phyloP scores from a whole-genome alignment of 2,797 vertebrate species.

The Amphiprion clarkii region DNA sequence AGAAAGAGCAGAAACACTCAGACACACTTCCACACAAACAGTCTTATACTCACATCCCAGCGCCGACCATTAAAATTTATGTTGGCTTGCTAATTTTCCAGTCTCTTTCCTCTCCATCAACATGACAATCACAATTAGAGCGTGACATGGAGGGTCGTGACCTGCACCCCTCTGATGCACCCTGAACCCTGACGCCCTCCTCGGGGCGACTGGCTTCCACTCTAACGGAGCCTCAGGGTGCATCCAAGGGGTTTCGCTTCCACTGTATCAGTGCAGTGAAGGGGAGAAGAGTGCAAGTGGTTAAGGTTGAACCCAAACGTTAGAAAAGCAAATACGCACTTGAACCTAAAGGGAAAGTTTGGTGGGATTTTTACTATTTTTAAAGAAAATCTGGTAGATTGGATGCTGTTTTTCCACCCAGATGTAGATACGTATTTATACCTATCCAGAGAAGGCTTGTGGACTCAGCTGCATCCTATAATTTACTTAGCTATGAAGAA shows the following conservation, averaged over 20 bases:
- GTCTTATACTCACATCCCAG: constrained; percentile 22
- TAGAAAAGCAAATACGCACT: background rate
- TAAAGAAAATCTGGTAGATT: background rate
- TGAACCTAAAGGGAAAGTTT: background rate
- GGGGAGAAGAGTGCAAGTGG: constrained; percentile 29
- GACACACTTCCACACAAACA: constrained; percentile 27
- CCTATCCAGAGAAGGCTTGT: background rate
- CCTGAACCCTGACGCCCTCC: constrained; percentile 58
- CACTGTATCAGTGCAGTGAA: constrained; percentile 8
- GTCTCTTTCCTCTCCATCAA: constrained; percentile 77
- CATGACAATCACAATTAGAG: constrained; percentile 83
- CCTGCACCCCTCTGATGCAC: constrained; percentile 67
- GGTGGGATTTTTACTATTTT: background rate
- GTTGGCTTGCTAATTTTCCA: constrained; percentile 74
- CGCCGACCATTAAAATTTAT: constrained; percentile 64
- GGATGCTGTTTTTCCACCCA: background rate
- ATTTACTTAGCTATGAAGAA: background rate
- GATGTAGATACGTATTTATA: background rate
- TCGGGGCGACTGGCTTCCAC: constrained; percentile 32
- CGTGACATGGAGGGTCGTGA: constrained; percentile 73
- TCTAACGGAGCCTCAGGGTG: background rate
- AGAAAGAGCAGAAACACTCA: constrained; percentile 6
- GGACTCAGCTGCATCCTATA: background rate
- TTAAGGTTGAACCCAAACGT: background rate
- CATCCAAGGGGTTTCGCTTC: constrained; percentile 8